Evolutionary conservation across 2,888 invertebrate species (phyloP).

Genomic region (Pristionchus japonicus): DNA sequence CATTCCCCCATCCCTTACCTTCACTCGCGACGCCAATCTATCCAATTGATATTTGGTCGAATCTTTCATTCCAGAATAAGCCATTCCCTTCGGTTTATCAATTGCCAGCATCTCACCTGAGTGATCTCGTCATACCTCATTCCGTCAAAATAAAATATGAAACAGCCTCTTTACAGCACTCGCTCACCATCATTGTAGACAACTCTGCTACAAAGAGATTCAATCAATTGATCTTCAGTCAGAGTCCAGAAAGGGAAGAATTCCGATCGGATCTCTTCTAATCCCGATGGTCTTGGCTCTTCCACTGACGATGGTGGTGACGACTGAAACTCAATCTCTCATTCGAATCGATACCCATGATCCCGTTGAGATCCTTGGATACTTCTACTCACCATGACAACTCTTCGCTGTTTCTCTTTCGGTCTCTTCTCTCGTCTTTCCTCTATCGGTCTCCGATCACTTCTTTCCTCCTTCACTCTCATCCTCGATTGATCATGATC

Average conservation of each 20-base stretch:
- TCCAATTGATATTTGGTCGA: constrained; percentile 2
- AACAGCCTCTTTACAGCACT: background rate
- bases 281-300: background rate
- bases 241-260: constrained; percentile 32
- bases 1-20: no score
- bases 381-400: background rate
- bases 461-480: background rate
- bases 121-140: no score
- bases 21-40: background rate
- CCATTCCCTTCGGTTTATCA: constrained; percentile 43
- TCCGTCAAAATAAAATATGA: background rate
- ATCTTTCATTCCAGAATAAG: constrained; percentile 17
- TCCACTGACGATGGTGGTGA: background rate
- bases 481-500: constrained; percentile 1
- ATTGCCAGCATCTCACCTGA: constrained; percentile 37
- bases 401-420: background rate
- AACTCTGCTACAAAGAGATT: background rate
- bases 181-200: constrained; percentile 37
- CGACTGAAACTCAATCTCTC: background rate
- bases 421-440: background rate
- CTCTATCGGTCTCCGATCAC: background rate
- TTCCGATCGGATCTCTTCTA: background rate
- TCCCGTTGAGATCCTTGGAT: background rate
- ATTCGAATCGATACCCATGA: background rate
- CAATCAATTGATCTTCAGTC: constrained; percentile 15